Evolutionary conservation across 2,113 vertebrate species (phyloP), one percentile per base, ranked within the genome.

Genomic region (Chrysemys picta): DNA sequence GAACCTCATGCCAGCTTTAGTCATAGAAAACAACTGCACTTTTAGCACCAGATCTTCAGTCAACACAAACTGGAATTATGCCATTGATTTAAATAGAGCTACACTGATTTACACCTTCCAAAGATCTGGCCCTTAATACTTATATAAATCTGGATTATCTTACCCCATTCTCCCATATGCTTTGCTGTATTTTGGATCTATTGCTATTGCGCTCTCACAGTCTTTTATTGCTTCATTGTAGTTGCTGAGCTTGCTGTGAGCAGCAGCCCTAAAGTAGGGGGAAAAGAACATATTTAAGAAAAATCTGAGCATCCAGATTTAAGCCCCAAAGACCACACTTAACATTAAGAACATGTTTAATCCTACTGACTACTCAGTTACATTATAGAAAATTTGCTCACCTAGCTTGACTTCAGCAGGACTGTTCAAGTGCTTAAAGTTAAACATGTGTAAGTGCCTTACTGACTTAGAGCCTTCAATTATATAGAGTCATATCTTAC

Each of bases 121-220:
- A 47, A 78, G 42, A 29, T 78, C 5, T 59, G 3, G 49, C 54
- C 76, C 91, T 82, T 31, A 57, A 12, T 31, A 12, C 84, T 95
- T 59, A 69, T 24, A 87, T 22, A 83, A 9, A 49, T 92, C 83
- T 86, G 22, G 79, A 16, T 82, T 57, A 83, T 92, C 99, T 99
- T 98, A 99, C 99, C 99, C 99, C 99, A 99, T 99, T 97, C 99
- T 98, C 62, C 99, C 99, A 53, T 99, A 99, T 7, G 99, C 99
- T 98, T 99, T 99, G 98, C 99, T 99, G 98, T 99, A 99, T 75
- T 98, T 98, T 0, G 99, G 99, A 93, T 99, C 99, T 35, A 99
- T 99, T 50, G 98, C 98, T 80, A 99, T 99, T 82, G 99, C 99
- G 97, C 98, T 98, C 97, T 99, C 99, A 84, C 99, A 99, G 82